phyloP scores from a whole-genome alignment of 2,888 invertebrate species.

The Spilarctia lutea region DNA sequence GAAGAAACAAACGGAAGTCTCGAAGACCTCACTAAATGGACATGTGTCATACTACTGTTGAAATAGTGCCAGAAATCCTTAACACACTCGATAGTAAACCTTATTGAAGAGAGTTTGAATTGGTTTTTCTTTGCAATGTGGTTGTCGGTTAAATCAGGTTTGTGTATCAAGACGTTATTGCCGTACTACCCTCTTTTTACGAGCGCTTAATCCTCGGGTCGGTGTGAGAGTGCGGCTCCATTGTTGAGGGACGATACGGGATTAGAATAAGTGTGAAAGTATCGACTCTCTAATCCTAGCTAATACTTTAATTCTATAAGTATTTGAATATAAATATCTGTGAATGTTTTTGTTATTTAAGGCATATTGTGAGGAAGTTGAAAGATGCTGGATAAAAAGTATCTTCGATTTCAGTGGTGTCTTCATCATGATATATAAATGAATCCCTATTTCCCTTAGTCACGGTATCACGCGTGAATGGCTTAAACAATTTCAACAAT shows the following conservation, averaged over 20 bases:
- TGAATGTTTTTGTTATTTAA: not conserved
- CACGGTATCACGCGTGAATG: no score
- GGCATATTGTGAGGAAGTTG: no score
- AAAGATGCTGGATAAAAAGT: no score
- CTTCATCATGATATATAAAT: no score
- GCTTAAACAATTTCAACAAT: no score
- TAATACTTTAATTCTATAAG: not conserved
- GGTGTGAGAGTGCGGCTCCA: conserved; percentile 59
- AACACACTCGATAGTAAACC: conserved; percentile 31
- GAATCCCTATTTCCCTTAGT: no score
- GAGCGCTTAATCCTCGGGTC: conserved; percentile 82
- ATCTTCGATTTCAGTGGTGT: no score
- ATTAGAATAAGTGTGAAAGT: conserved; percentile 15
- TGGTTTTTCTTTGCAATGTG: conserved; percentile 27
- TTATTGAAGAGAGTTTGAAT: conserved; percentile 42
- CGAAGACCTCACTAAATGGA: conserved; percentile 69
- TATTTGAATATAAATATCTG: not conserved
- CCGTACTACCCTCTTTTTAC: conserved; percentile 79
- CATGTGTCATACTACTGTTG: conserved; percentile 68
- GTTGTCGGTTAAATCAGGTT: conserved; percentile 52
- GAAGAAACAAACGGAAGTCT: conserved; percentile 57
- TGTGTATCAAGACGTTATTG: conserved; percentile 81
- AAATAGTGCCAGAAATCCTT: conserved; percentile 49
- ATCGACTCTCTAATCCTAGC: not conserved
- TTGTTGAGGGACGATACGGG: conserved; percentile 42